Evolutionary conservation across 1,140 invertebrate species (phyloP), one percentile per base, ranked within the genome.

Genomic region (Lasaia peninsularis): DNA sequence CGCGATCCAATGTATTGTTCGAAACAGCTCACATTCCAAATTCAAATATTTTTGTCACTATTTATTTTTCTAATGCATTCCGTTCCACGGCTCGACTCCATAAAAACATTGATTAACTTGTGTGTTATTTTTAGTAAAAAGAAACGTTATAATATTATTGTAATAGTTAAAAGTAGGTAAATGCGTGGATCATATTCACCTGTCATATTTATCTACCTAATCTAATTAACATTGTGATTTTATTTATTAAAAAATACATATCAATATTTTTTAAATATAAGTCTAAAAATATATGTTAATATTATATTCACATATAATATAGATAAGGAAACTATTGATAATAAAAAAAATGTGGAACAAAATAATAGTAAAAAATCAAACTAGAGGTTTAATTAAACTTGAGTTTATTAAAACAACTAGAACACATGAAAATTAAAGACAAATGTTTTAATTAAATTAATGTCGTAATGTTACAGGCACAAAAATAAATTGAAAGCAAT

Each of bases 1-100:
- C 65, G 60, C 53, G 48, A 51, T 58, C 48, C 57, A 62, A 50
- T 48, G 24, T 56, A 35, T 60, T 50, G 32, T 54, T 55, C 55
- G 49, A 60, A 55, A 55, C 44, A 35, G 37, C 34, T 51, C 34
- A n/a, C 51, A 52, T 52, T 52, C 49, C 33, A 21, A 21, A 20
- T 34, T 50, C 54, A 44, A 56, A 56, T 54, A 55, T 21, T 37
- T 55, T 37, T 37, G 24, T 28, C 16, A 55, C 44, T 48, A 48
- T 48, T 48, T 48, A 48, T 48, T 48, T 48, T 48, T 48, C 44
- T 48, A 48, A 21, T 48, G 11, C 44, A 48, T 48, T 48, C 40
- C 20, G 20, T 44, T 44, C 40, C 18, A 11, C 16, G 16, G 40
- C 40, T 21, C 20, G 18, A 21, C 11, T 20, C 3, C 18, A 44